phyloP scores from a whole-genome alignment of 2,113 vertebrate species.

The Carlito syrichta region DNA sequence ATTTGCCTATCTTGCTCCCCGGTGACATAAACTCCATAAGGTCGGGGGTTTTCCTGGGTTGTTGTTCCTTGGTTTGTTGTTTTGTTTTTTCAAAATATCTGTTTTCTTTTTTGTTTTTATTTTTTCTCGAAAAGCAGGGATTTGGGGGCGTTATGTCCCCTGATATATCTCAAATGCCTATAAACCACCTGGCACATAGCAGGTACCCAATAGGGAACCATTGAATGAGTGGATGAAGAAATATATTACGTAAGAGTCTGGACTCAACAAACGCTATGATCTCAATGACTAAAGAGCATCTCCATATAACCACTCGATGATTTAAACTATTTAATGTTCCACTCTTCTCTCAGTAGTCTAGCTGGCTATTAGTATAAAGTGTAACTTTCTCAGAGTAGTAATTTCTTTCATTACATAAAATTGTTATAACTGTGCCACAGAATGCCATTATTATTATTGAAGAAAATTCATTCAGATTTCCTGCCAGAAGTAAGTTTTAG shows the following conservation, averaged over 20 bases:
- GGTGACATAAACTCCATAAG: background rate
- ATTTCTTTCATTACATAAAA: slow-evolving; percentile 28
- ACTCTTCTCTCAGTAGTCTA: slow-evolving; percentile 1
- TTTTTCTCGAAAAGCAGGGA: background rate
- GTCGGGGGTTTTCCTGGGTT: background rate
- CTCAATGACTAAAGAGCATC: background rate
- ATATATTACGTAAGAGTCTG: background rate
- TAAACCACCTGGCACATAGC: background rate
- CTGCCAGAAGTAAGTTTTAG: background rate
- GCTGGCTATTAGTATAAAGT: background rate
- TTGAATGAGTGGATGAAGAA: background rate
- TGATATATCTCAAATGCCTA: background rate
- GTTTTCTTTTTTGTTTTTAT: background rate
- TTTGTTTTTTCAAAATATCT: background rate
- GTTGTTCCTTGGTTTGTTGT: background rate
- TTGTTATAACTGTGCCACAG: background rate
- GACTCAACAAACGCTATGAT: background rate
- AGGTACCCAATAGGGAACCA: background rate
- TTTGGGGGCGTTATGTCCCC: background rate
- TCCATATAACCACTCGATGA: background rate
- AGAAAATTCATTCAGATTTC: background rate
- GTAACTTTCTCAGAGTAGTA: slow-evolving; percentile 14
- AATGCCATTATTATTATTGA: background rate
- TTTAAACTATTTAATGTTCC: background rate
- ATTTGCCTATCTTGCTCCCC: background rate